phyloP scores from a whole-genome alignment of 2,113 vertebrate species.

The Felis catus region F.catus_Fca126_mat1.0 CM031426.1:27627001-27627500 shows the following conservation, averaged over 20 bases:
- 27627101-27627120: background rate
- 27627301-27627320: too few species aligned
- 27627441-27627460: conserved; percentile 46
- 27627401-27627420: conserved; percentile 53
- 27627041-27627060: background rate
- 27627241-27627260: background rate
- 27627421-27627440: background rate
- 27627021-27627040: rapidly evolving
- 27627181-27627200: background rate
- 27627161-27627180: background rate
- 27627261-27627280: background rate
- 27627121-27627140: background rate
- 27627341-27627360: background rate
- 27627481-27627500: conserved; percentile 31
- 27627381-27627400: conserved; percentile 67
- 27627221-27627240: background rate
- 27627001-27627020: rapidly evolving
- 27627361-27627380: conserved; percentile 46
- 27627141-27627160: background rate
- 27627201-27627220: background rate
- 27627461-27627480: conserved; percentile 50
- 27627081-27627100: background rate
- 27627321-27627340: too few species aligned
- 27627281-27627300: background rate
- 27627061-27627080: background rate